These are phyloP conservation scores for Distichodus sexfasciatus DNA, from an alignment of 2,797 vertebrate genomes.

Conservation along the genomic window DNA sequence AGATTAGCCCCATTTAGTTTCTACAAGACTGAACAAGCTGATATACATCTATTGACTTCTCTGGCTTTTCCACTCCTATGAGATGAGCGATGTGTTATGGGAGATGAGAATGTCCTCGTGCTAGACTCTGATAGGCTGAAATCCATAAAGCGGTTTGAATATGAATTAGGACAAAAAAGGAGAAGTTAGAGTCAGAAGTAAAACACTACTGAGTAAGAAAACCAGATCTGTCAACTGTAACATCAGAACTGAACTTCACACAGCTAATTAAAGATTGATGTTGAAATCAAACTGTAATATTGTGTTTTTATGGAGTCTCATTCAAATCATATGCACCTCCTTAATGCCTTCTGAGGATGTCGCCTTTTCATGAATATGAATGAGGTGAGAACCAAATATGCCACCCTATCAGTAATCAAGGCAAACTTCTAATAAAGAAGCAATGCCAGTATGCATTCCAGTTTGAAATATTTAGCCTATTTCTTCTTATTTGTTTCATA, in stretches of 20 bases:
- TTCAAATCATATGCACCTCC: neutral
- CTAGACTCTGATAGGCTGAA: neutral
- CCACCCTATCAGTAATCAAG: slow-evolving; percentile 8
- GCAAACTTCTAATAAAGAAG: neutral
- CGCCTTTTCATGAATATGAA: neutral
- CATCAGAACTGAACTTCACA: neutral
- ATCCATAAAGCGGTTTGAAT: slow-evolving; percentile 1
- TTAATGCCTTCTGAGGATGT: neutral
- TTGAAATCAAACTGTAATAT: neutral
- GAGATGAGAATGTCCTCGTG: neutral
- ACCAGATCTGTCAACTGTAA: no score
- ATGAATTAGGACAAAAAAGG: neutral
- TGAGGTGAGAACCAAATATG: neutral
- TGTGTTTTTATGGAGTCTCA: neutral
- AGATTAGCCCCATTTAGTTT: slow-evolving; percentile 19
- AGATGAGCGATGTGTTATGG: slow-evolving; percentile 11
- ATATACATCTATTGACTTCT: slow-evolving; percentile 18
- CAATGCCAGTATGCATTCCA: neutral
- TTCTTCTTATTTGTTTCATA: no score
- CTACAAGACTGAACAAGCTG: slow-evolving; percentile 14
- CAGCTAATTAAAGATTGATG: neutral
- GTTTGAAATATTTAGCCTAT: no score
- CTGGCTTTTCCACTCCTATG: neutral
- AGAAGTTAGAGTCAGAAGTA: neutral
- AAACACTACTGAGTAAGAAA: neutral